These are phyloP conservation scores for Mico argentatus DNA, from an alignment of 2,797 vertebrate genomes.

Conservation along the genomic window DNA sequence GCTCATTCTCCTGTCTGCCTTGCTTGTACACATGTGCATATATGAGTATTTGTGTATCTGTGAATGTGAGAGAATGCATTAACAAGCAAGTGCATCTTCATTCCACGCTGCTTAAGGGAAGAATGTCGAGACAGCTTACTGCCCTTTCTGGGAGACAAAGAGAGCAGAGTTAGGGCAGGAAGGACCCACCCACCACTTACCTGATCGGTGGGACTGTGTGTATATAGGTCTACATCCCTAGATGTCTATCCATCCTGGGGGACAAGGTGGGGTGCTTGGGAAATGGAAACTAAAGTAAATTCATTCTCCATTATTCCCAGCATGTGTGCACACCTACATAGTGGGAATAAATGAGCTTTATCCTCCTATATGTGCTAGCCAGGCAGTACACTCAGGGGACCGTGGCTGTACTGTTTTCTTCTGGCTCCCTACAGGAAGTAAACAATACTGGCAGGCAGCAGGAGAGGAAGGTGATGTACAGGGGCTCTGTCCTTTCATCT, in stretches of 20 bases:
- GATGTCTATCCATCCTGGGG: not conserved
- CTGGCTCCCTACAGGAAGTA: conserved; percentile 14
- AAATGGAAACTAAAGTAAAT: not conserved
- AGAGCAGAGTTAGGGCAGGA: not conserved
- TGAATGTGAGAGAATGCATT: not conserved
- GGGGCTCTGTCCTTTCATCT: not conserved
- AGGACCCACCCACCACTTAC: not conserved
- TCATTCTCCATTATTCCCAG: not conserved
- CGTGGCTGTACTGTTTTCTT: not conserved
- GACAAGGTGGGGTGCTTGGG: not conserved
- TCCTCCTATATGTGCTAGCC: not conserved
- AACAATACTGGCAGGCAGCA: conserved; percentile 7
- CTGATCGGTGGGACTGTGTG: not conserved
- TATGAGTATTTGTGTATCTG: not conserved
- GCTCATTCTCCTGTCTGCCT: not conserved
- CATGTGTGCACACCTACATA: not conserved
- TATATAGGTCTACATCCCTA: not conserved
- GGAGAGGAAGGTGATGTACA: not conserved
- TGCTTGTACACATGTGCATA: not conserved
- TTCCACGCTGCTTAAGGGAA: not conserved
- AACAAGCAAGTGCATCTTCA: conserved; percentile 8
- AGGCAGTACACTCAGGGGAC: not conserved
- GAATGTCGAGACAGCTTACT: not conserved
- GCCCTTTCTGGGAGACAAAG: not conserved
- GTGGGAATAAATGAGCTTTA: not conserved